Evolutionary conservation across 2,113 vertebrate genomes (phyloP), one percentile per base, ranked within the genome.

Genomic region (Heterotis niloticus): DNA sequence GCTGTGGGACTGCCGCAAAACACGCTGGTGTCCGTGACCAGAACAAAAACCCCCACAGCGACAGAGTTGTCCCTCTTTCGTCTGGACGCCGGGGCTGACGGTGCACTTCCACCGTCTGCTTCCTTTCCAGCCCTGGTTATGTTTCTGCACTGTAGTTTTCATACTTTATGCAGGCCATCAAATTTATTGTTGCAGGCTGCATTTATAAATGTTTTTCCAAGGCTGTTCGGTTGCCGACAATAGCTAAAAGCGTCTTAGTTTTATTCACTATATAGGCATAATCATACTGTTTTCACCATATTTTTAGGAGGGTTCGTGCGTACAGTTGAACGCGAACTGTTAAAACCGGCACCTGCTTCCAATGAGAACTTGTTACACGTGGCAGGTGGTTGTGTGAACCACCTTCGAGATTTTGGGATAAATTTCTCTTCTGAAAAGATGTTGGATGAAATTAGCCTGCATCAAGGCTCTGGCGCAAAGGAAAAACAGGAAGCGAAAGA

Each of bases 191-290:
- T 76, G 84, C 83, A 84, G 82, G 60, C 80, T 75, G 67, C 28
- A 76, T 75, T 81, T 87, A 79, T 81, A 80, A 85, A 74, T 82
- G 83, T 85, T 87, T 87, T 84, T 80, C 84, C 81, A 80, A 81
- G 80, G 80, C 81, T 78, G 79, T 85, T 85, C 83, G 82, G 78
- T 83, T 84, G 69, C 76, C 4, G 70, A 80, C 79, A 82, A 80
- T 68, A 81, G 68, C 82, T 79, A 64, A 82, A 83, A 85, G 76
- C 69, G 77, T 57, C 1, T 78, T 82, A 79, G 77, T 76, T 75
- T 73, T 72, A n/a, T 57, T 24, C 14, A 17, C 75, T 75, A 59
- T 69, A 77, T 80, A 79, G 85, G 81, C 81, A 60, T 67, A 77
- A 78, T 83, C 80, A 84, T 29, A 54, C 69, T 72, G 69, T 72